A percentile compares a stretch with the other conserved stretches of the same genome.
phyloP scores from a whole-genome alignment of 2,113 vertebrate species.

The Siphamia tubifer region DNA sequence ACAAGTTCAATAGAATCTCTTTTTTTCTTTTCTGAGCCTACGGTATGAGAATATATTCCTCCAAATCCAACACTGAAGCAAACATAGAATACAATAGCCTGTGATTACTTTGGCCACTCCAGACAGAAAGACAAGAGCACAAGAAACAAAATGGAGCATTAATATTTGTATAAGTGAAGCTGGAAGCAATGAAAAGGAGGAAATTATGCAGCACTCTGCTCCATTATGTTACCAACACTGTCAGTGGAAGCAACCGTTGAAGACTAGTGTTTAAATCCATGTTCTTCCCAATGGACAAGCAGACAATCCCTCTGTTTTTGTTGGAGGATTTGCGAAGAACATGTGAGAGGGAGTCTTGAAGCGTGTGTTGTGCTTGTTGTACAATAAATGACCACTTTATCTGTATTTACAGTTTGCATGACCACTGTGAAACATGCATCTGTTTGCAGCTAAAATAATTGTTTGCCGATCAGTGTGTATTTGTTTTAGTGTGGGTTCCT shows the following conservation, averaged over 20 bases:
- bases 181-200: conserved; percentile 18
- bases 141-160: conserved; percentile 34
- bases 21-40: neutral
- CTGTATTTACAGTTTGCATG: conserved; percentile 5
- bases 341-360: neutral
- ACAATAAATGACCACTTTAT: conserved; percentile 5
- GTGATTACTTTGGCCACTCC: conserved; percentile 44
- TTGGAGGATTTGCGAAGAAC: neutral
- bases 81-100: conserved; percentile 16
- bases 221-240: conserved; percentile 27
- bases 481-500: conserved; percentile 24
- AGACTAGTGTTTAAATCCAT: conserved; percentile 23
- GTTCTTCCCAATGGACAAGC: conserved; percentile 7
- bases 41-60: neutral
- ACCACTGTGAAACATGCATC: neutral
- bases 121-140: conserved; percentile 16
- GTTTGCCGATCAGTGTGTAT: conserved; percentile 21
- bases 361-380: neutral
- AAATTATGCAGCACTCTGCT: conserved; percentile 42
- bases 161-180: conserved; percentile 49
- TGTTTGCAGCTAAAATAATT: neutral
- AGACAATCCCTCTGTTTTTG: neutral
- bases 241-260: conserved; percentile 5
- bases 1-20: neutral
- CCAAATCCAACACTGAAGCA: conserved; percentile 9